phyloP scores from a whole-genome alignment of 2,797 vertebrate species.

The Cyprinella venusta region DNA sequence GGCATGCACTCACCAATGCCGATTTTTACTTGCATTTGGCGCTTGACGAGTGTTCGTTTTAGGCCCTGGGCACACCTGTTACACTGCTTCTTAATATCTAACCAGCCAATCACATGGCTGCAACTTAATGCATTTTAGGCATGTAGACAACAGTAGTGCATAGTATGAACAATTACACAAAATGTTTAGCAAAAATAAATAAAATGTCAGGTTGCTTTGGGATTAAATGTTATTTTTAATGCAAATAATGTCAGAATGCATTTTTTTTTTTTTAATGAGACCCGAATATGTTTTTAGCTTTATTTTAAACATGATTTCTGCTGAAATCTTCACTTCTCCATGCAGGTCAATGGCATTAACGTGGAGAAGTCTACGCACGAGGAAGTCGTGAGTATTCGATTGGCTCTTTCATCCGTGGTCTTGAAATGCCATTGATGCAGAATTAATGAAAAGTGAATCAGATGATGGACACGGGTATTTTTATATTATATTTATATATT shows the following conservation, averaged over 20 bases:
- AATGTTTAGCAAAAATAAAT: not conserved
- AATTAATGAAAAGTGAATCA: constrained; percentile 13
- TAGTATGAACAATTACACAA: not conserved
- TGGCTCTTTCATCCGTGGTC: constrained; percentile 26
- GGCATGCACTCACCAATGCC: too few species aligned
- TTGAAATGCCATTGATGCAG: constrained; percentile 37
- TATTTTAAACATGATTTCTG: constrained; percentile 16
- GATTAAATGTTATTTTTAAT: constrained; percentile 13
- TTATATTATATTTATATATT: too few species aligned
- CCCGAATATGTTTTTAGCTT: constrained; percentile 27
- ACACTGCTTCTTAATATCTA: too few species aligned
- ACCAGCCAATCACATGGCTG: too few species aligned
- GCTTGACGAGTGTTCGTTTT: not conserved
- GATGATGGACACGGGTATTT: not conserved
- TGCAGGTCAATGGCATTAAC: constrained; percentile 93
- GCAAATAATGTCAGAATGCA: not conserved
- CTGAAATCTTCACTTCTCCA: constrained; percentile 18
- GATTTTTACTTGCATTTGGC: too few species aligned
- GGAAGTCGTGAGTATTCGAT: constrained; percentile 90
- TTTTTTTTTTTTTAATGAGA: not conserved
- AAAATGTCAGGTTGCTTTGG: not conserved
- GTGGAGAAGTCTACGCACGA: constrained; percentile 90
- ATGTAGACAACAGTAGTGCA: not conserved
- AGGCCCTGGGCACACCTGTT: not conserved
- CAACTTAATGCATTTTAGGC: too few species aligned